Evolutionary conservation across 2,113 vertebrate genomes (phyloP).

Genomic region (Phasianus colchicus): DNA sequence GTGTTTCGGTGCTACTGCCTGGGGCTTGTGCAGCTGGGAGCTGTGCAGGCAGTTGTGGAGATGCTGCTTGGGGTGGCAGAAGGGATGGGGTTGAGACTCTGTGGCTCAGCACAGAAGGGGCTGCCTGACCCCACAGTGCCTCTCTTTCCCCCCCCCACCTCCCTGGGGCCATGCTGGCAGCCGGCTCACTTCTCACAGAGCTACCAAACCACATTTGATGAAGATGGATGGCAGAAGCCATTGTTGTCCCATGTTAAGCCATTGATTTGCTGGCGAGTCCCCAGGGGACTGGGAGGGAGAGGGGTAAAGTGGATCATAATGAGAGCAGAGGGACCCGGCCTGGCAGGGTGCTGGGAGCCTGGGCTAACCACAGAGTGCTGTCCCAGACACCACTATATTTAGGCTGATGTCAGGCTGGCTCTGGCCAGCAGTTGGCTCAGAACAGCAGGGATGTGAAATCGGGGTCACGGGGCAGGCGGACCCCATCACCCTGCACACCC

Average conservation of each 20-base stretch:
- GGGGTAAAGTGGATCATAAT: neutral
- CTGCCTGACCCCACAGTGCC: rapidly evolving
- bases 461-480: neutral
- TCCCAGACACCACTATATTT: slow-evolving; percentile 31
- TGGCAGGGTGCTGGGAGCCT: neutral
- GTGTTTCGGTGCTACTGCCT: neutral
- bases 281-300: neutral
- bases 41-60: neutral
- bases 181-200: neutral
- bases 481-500: neutral
- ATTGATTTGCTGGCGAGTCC: slow-evolving; percentile 2
- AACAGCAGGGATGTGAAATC: neutral
- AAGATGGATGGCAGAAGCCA: slow-evolving; percentile 8
- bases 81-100: neutral
- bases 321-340: neutral
- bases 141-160: neutral
- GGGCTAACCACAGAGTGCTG: neutral
- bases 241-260: neutral
- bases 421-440: neutral
- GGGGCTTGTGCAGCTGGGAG: neutral
- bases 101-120: neutral
- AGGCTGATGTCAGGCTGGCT: neutral
- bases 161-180: neutral
- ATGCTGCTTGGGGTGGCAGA: neutral
- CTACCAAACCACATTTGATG: slow-evolving; percentile 26